Evolutionary conservation across 2,113 vertebrate genomes (phyloP).

Genomic region (Dromiciops gliroides): DNA sequence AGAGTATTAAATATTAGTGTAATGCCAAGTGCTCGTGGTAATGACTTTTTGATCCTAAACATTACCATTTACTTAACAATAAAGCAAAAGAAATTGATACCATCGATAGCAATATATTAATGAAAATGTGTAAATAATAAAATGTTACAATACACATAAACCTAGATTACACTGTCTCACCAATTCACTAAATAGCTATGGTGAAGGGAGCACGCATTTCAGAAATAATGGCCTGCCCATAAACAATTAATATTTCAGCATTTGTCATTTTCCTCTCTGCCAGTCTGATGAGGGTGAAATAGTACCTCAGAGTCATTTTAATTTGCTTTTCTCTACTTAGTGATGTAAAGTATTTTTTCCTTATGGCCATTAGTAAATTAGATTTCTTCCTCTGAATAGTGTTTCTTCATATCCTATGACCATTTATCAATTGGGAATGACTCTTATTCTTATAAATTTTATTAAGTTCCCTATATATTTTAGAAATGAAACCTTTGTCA

Average conservation of each 20-base stretch:
- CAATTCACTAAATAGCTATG: background rate
- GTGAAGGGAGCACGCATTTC: background rate
- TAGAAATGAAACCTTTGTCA: no score
- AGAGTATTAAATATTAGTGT: background rate
- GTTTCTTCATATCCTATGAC: no score
- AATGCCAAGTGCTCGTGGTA: background rate
- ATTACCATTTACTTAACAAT: background rate
- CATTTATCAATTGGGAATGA: no score
- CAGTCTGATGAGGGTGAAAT: background rate
- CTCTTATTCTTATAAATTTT: no score
- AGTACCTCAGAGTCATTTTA: background rate
- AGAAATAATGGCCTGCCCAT: background rate
- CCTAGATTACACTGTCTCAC: background rate
- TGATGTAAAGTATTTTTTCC: background rate
- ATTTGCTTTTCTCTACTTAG: background rate
- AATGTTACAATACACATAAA: background rate
- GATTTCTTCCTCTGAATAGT: background rate
- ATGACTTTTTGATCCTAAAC: background rate
- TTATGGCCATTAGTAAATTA: background rate
- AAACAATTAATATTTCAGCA: background rate
- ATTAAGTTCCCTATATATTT: no score
- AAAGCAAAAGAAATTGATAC: background rate
- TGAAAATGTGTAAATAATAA: background rate
- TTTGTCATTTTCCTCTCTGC: background rate
- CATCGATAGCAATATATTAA: background rate